phyloP scores from a whole-genome alignment of 2,797 vertebrate species.

The Micropoecilia bifurca region DNA sequence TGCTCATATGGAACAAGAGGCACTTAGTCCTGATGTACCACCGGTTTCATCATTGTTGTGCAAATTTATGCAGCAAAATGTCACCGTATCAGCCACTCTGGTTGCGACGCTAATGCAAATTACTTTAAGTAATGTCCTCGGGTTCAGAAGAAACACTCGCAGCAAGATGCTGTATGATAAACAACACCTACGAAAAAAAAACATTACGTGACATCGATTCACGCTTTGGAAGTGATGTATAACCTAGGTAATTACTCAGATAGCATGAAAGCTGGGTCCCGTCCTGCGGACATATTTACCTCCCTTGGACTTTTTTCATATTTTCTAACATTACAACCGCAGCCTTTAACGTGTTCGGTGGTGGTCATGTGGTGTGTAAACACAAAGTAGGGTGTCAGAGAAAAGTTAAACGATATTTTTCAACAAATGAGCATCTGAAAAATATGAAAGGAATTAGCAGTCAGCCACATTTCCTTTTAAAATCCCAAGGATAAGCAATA shows the following conservation, averaged over 20 bases:
- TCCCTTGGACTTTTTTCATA: background rate
- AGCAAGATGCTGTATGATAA: background rate
- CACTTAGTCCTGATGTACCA: conserved; percentile 36
- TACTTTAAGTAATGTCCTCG: background rate
- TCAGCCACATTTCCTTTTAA: background rate
- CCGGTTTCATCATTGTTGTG: conserved; percentile 50
- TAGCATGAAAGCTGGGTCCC: too few relatives aligned
- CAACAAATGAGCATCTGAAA: background rate
- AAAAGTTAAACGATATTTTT: background rate
- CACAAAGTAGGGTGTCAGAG: background rate
- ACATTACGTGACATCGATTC: background rate
- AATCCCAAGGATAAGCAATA: background rate
- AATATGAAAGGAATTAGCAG: background rate
- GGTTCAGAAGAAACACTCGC: background rate
- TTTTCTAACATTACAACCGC: background rate
- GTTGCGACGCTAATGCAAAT: conserved; percentile 2
- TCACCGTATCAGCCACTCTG: conserved; percentile 17
- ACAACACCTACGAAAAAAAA: background rate
- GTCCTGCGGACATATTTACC: background rate
- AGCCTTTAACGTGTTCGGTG: background rate
- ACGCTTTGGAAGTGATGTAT: background rate
- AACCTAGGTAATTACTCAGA: background rate
- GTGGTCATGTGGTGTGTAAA: background rate
- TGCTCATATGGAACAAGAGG: conserved; percentile 32
- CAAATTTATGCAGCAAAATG: conserved; percentile 51